These are phyloP conservation scores for Phocides pigmalion DNA, from an alignment of 1,140 invertebrate genomes.

Conservation along the genomic window DNA sequence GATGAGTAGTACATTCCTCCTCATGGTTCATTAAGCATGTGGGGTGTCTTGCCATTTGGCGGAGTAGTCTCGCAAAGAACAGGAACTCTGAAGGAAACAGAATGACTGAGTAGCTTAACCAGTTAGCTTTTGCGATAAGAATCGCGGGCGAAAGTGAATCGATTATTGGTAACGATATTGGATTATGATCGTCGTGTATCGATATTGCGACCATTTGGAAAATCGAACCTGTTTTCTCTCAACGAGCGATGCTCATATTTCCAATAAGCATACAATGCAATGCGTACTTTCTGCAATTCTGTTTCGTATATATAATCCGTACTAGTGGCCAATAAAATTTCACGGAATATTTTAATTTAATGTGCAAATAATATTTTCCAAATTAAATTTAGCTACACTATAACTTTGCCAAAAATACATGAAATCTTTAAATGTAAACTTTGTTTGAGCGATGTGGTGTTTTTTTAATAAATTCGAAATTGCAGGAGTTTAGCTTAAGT, in stretches of 20 bases:
- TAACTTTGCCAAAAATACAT: too few species aligned
- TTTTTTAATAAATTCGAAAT: too few species aligned
- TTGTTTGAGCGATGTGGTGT: too few species aligned
- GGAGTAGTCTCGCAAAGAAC: conserved; percentile 39
- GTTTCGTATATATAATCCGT: conserved; percentile 4
- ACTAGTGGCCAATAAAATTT: neutral
- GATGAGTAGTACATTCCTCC: conserved; percentile 36
- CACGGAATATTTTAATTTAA: too few species aligned
- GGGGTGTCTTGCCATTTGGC: conserved; percentile 39
- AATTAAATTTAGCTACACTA: too few species aligned
- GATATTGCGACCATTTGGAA: conserved; percentile 33
- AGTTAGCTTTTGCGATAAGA: conserved; percentile 67
- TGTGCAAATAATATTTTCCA: too few species aligned
- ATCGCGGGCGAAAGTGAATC: conserved; percentile 73
- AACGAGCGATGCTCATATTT: conserved; percentile 6
- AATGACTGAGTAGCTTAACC: conserved; percentile 42
- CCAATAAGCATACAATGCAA: conserved; percentile 19
- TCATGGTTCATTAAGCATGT: conserved; percentile 22
- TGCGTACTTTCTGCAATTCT: conserved; percentile 17
- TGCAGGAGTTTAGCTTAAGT: too few species aligned
- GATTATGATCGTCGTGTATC: conserved; percentile 47
- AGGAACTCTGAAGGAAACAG: conserved; percentile 55
- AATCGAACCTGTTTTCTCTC: conserved; percentile 35
- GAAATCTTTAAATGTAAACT: too few species aligned
- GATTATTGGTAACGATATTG: conserved; percentile 60